Base-by-base conservation (phyloP, 2,888 invertebrate genomes). In the Drosophila borealis region DNA sequence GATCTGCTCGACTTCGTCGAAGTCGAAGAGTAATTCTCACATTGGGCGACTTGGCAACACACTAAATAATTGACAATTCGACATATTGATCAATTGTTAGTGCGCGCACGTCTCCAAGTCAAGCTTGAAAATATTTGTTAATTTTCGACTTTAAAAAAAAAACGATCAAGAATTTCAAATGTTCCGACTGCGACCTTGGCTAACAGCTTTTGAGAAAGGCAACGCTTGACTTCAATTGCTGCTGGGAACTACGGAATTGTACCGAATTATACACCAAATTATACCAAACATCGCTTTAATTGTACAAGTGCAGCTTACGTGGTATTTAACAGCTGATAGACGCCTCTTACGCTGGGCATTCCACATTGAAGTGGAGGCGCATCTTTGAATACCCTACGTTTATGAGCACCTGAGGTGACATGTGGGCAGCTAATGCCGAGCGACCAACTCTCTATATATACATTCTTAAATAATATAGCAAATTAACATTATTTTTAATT, bases 71-170 rank as follows among this genome's bases (percentile, higher is more conserved):
- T 74, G 81, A 84, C 74, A 81, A 75, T 68, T 81, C 72, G 86
- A 87, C 86, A 89, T 72, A 78, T 81, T 89, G 84, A 80, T 80
- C 84, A 84, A 71, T 85, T 87, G 70, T 60, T 59, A 85, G 80
- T 84, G 59, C 78, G 74, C 54, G 68, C 85, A 89, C 87, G 85
- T 85, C 81, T 75, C 74, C 71, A 67, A 57, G 46, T 62, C 36
- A 34, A 71, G 65, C 51, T 65, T 50, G 25, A 65, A 49, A 63
- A 60, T 42, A 54, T 61, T 59, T 64, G 33, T 59, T 51, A 67
- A 60, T 80, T 78, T 78, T 64, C 45, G 60, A 36, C 42, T 48
- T 55, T 41, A 55, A 57, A 66, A 66, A 46, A 44, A 53, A 36
- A 50, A 74, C 75, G 50, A 64, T 53, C 55, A 75, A 75, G 75